Evolutionary conservation across 2,113 vertebrate species (phyloP).

Genomic region (Ptychochromis oligacanthus): DNA sequence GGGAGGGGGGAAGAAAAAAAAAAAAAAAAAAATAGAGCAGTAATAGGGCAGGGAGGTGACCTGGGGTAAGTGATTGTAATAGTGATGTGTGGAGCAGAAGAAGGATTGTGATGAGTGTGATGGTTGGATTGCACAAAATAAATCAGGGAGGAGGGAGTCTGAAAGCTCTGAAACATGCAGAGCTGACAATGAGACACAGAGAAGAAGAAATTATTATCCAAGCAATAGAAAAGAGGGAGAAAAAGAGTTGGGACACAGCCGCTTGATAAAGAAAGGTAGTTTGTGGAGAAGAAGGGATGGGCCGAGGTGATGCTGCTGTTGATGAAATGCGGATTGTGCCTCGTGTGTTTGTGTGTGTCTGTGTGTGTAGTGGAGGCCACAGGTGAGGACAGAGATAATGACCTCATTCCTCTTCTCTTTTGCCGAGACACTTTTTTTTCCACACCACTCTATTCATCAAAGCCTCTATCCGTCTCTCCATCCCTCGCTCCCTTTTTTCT

Average conservation of each 20-base stretch:
- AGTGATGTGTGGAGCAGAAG: conserved; percentile 37
- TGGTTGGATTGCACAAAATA: conserved; percentile 26
- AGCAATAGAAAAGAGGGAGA: conserved; percentile 1
- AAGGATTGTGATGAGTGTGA: conserved; percentile 47
- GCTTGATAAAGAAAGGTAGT: conserved; percentile 19
- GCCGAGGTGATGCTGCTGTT: conserved; percentile 31
- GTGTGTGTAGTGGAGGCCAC: conserved; percentile 63
- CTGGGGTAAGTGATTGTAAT: conserved; percentile 45
- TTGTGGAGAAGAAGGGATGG: conserved; percentile 14
- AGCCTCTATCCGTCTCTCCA: conserved; percentile 55
- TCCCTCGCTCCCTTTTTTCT: conserved; percentile 39
- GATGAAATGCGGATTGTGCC: conserved; percentile 56
- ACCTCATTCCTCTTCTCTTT: conserved; percentile 78
- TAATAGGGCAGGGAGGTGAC: conserved; percentile 52
- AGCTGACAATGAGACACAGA: not conserved
- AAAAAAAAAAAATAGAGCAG: conserved; percentile 36
- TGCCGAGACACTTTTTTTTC: conserved; percentile 61
- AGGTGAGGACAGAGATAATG: conserved; percentile 78
- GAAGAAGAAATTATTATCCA: conserved; percentile 4
- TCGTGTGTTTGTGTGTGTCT: conserved; percentile 20
- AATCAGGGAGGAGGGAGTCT: not conserved
- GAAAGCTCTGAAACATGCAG: conserved; percentile 7
- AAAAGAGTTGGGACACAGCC: not conserved
- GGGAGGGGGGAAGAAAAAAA: not conserved
- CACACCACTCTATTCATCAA: conserved; percentile 75